Evolutionary conservation across 2,113 vertebrate genomes (phyloP), one percentile per base, ranked within the genome.

Genomic region (Acinonyx jubatus): DNA sequence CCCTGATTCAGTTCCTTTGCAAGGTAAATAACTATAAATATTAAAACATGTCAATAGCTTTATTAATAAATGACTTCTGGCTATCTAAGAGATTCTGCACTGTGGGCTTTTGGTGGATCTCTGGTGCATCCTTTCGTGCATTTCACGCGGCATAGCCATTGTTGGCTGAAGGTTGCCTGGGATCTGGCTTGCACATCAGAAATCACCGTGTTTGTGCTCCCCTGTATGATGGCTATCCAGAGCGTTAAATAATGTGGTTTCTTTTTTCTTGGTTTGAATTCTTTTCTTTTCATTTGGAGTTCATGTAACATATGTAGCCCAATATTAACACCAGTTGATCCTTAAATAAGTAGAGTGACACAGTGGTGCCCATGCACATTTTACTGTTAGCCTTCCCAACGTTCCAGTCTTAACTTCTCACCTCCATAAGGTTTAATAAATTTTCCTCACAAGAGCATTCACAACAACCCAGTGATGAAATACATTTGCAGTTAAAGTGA

Each of bases 21-120:
- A 98, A 98, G 91, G 89, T 97, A 98, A 98, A 98, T 98, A 98
- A 89, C 89, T 93, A 98, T 98, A 98, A 98, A 98, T 98, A 96
- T 93, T 98, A 97, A 97, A 98, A 80, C 91, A 87, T 97, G 98
- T 98, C 98, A 98, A 98, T 98, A 98, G 89, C 94, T 96, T 98
- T 98, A 98, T 98, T 98, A 98, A 98, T 98, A 97, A 98, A 98
- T 98, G 98, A 97, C 92, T 97, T 88, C 95, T 93, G 92, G 88
- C 78, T 95, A 71, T 69, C 74, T 23, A 33, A 74, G 89, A 81
- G 81, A 84, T 16, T 68, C 71, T 91, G 84, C 68, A 41, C 80
- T 25, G 38, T 27, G 45, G 89, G 87, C 76, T 91, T 83, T 57
- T 7, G 52, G 65, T 27, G 31, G 52, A 73, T 57, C 71, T 78